Base-by-base conservation (phyloP, 2,888 invertebrate genomes). In the Eudasyphora cyanicolor region DNA sequence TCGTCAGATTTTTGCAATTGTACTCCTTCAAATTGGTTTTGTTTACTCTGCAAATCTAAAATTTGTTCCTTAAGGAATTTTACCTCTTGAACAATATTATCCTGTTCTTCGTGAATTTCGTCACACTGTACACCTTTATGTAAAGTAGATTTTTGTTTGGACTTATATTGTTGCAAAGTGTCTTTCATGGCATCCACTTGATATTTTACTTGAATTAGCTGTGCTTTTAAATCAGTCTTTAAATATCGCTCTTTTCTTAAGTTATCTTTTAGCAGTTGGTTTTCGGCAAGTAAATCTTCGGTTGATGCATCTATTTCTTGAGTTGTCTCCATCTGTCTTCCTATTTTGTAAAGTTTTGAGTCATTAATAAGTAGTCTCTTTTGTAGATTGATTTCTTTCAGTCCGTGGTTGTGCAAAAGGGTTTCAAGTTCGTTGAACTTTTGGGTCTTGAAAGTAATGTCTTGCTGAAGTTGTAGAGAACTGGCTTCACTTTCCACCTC, bases 331-430 rank as follows among this genome's bases (percentile, higher is more conserved):
- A 79, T 3, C n/a, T 75, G 76, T 57, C 35, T 80, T 69, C 78
- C 73, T 8, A 78, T 21, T 74, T 85, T 85, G 38, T 82, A 85
- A 12, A 85, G 82, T 35, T 82, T 71, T 14, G 67, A 35, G 24
- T 83, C 79, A 51, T 73, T 76, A 54, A 42, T 24, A 12, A 85
- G 32, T n/a, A 85, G 49, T 21, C 32, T 42, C 19, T 35, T 14
- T 45, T 73, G 77, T 3, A 85, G 12, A n/a, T 12, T 14, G 27
- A 38, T n/a, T 7, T 67, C 32, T 29, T 79, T 73, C 70, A 7
- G 8, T 35, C 67, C 42, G 6, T 74, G 51, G 5, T 78, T 49
- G 3, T 49, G n/a, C n/a, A 78, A 27, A 17, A 64, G 19, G 24
- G 73, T 21, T 49, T 81, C 24, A 3, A 77, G 21, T 17, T 12